These are phyloP conservation scores for Engystomops pustulosus DNA, from an alignment of 2,113 vertebrate genomes.

Conservation along the genomic window DNA sequence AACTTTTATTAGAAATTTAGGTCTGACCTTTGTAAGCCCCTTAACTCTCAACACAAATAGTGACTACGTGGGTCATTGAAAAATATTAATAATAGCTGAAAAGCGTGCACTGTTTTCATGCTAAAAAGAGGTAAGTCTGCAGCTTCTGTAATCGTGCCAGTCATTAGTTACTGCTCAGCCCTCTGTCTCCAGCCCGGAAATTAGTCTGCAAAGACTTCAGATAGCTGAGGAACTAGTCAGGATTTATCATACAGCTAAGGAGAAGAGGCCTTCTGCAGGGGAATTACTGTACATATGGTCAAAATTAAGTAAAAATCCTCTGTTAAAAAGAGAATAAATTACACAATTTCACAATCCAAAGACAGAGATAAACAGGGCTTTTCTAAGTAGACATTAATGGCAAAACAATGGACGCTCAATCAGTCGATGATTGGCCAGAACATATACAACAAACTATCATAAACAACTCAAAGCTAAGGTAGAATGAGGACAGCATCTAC, in stretches of 20 bases:
- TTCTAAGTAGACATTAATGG: slow-evolving; percentile 35
- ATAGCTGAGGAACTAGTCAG: slow-evolving; percentile 66
- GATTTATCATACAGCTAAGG: slow-evolving; percentile 65
- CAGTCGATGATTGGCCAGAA: not conserved
- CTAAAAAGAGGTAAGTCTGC: slow-evolving; percentile 61
- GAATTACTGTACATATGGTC: slow-evolving; percentile 61
- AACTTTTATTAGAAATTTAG: not conserved
- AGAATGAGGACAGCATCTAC: not conserved
- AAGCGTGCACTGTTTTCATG: slow-evolving; percentile 59
- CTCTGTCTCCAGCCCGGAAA: slow-evolving; percentile 68
- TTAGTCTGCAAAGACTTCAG: slow-evolving; percentile 64
- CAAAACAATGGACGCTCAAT: not conserved
- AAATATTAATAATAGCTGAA: not conserved
- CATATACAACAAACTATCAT: not conserved
- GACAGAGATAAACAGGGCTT: slow-evolving; percentile 38
- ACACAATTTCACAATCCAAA: slow-evolving; percentile 54
- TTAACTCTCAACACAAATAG: slow-evolving; percentile 40
- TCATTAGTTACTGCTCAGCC: slow-evolving; percentile 65
- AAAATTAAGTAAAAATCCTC: slow-evolving; percentile 62
- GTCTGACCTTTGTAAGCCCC: slow-evolving; percentile 43
- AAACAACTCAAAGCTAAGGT: slow-evolving; percentile 7
- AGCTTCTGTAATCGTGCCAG: slow-evolving; percentile 65
- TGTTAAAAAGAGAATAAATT: slow-evolving; percentile 62
- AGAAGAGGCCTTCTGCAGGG: slow-evolving; percentile 64
- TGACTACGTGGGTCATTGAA: not conserved